Base-by-base conservation (phyloP, 2,797 vertebrate species). In the Enteromius afrohamiltoni region DNA sequence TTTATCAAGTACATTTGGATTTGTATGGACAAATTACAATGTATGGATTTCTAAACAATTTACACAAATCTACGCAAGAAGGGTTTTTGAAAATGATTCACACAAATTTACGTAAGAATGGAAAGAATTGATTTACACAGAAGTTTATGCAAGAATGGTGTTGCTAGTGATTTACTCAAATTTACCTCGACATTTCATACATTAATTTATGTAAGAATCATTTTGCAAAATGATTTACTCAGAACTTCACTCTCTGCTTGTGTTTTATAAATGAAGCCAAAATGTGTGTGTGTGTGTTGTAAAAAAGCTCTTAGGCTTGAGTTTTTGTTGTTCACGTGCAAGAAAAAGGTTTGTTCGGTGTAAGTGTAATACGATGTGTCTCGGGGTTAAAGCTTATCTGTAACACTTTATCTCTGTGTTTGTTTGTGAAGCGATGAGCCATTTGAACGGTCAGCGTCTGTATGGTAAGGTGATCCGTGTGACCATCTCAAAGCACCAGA, bases 391-490 rank as follows among this genome's bases (percentile, higher is more conserved):
- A 29, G 13, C 73, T 60, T 26, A 60, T 76, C 58, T 62, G 26
- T 77, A 77, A 64, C 47, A 8, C 55, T 29, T 53, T 10, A 42
- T 65, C 23, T 29, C 29, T n/a, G 82, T 60, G 13, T 49, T 76
- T 67, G 6, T 85, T 67, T 78, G 47, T 91, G 70, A 90, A 97
- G 96, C 96, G 0, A 96, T 97, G 94, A 95, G 91, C 86, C 91
- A 98, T 89, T 90, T 98, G 87, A 96, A 96, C 40, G 97, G 97
- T 17, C 97, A 97, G 90, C 96, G 91, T 89, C 93, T 98, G 88
- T 95, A 97, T 64, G 96, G 97, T 62, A 97, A 94, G 83, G 90
- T 96, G 76, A 94, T 98, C 58, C 93, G 88, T 21, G 90, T 95
- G 86, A 96, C 95, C 74, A 75, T 96, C 86, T 98, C 97, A 80